Evolutionary conservation across 2,113 vertebrate genomes (phyloP).

Genomic region (Entosphenus tridentatus): DNA sequence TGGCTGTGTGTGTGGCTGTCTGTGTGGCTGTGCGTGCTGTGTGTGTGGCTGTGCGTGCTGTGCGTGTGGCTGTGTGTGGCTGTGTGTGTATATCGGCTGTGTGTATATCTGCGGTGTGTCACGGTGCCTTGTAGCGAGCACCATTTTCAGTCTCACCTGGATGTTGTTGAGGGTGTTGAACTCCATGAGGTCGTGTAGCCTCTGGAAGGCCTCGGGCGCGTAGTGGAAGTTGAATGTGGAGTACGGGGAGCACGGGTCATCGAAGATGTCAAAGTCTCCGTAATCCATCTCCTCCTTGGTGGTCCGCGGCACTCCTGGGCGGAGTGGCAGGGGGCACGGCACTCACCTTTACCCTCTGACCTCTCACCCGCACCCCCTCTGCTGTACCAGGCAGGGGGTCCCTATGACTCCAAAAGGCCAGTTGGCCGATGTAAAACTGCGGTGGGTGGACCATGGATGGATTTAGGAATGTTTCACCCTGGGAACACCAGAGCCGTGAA

Average conservation of each 20-base stretch:
- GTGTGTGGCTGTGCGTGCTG: too few relatives aligned
- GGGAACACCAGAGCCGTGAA: too few relatives aligned
- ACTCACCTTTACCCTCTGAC: too few relatives aligned
- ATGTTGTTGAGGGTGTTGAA: constrained; percentile 96
- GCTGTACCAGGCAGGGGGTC: too few relatives aligned
- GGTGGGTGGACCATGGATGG: too few relatives aligned
- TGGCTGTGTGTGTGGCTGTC: too few relatives aligned
- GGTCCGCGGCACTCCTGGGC: constrained; percentile 52
- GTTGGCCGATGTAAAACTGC: too few relatives aligned
- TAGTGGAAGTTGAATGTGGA: constrained; percentile 98
- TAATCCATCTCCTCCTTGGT: constrained; percentile 57
- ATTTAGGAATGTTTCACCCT: too few relatives aligned
- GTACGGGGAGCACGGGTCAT: constrained; percentile 60
- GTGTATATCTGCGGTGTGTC: neutral
- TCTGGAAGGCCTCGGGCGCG: constrained; percentile 54
- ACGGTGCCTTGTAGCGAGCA: neutral
- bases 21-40: neutral
- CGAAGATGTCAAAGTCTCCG: constrained; percentile 92
- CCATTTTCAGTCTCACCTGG: constrained; percentile 29
- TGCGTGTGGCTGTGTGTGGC: neutral
- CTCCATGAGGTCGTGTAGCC: constrained; percentile 79
- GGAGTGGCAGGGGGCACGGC: neutral
- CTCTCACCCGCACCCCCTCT: too few relatives aligned
- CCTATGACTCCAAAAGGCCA: too few relatives aligned
- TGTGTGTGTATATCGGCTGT: too few relatives aligned